phyloP scores from a whole-genome alignment of 2,888 invertebrate species.

The Pammene fasciana region DNA sequence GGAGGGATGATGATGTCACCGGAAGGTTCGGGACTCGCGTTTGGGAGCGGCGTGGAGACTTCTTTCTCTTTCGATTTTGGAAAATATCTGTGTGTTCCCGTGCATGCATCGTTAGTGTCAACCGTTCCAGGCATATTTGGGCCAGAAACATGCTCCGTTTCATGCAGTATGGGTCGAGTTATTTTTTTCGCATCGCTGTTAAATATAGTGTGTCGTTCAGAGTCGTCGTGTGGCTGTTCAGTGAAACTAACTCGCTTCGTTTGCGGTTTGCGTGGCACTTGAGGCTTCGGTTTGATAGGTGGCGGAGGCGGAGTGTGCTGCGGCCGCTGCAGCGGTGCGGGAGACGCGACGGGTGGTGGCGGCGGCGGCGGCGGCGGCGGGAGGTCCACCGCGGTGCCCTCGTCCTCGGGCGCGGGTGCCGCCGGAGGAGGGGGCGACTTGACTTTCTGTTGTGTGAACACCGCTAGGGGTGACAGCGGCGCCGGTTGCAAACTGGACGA shows the following conservation, averaged over 20 bases:
- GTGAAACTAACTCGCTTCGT: constrained; percentile 81
- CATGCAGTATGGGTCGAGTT: constrained; percentile 61
- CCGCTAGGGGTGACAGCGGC: constrained; percentile 70
- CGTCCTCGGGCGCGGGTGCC: constrained; percentile 46
- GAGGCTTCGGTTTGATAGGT: constrained; percentile 71
- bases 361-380: constrained; percentile 46
- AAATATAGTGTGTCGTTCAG: constrained; percentile 54
- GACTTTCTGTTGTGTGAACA: constrained; percentile 69
- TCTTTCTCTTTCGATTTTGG: constrained; percentile 70
- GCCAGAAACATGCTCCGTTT: constrained; percentile 62
- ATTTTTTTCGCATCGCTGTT: constrained; percentile 58
- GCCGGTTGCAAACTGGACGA: constrained; percentile 72
- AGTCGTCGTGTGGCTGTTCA: constrained; percentile 62
- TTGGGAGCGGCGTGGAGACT: constrained; percentile 62
- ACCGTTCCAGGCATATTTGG: constrained; percentile 51
- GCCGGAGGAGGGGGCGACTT: constrained; percentile 57
- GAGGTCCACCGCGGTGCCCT: constrained; percentile 58
- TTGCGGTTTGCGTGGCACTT: constrained; percentile 78
- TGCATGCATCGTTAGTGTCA: constrained; percentile 80
- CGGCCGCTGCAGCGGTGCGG: constrained; percentile 51
- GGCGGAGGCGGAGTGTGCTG: constrained; percentile 63
- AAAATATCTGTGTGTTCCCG: constrained; percentile 66
- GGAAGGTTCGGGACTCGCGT: constrained; percentile 66
- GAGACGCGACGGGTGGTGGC: constrained; percentile 45
- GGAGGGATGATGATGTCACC: constrained; percentile 79